Percentiles rank a stretch among this genome's conserved stretches.
Evolutionary conservation across 1,140 invertebrate species (phyloP).

Genomic region (Plectrocnemia conspersa): DNA sequence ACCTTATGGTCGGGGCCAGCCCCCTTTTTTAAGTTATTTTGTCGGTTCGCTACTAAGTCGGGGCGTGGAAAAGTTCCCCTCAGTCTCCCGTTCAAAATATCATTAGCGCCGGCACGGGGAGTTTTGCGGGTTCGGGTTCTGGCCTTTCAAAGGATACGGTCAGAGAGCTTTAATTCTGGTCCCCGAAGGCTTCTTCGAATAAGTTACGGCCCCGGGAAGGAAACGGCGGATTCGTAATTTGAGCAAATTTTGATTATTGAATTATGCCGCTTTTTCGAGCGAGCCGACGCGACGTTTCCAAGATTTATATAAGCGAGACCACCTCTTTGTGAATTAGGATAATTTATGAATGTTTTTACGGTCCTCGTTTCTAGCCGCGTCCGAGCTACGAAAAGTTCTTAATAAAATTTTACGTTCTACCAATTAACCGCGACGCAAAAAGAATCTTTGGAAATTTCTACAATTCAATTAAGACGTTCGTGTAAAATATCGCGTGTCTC

Average conservation of each 20-base stretch:
- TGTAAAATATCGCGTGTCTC: too few relatives aligned
- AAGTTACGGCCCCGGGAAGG: background rate
- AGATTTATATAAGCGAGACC: too few relatives aligned
- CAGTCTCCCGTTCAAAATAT: conserved; percentile 32
- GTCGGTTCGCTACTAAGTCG: conserved; percentile 29
- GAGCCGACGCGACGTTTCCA: too few relatives aligned
- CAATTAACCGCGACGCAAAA: too few relatives aligned
- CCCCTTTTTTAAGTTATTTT: conserved; percentile 33
- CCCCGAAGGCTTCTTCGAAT: conserved; percentile 10
- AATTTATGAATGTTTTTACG: conserved; percentile 15
- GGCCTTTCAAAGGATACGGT: conserved; percentile 15
- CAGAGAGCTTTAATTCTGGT: conserved; percentile 18
- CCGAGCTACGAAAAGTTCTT: too few relatives aligned
- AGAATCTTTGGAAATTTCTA: too few relatives aligned
- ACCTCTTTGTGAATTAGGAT: conserved; percentile 17
- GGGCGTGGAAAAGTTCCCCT: conserved; percentile 21
- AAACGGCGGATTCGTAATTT: conserved; percentile 13
- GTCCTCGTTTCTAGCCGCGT: background rate
- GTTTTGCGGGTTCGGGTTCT: conserved; percentile 19
- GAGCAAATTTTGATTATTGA: conserved; percentile 23
- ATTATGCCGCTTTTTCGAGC: conserved; percentile 11
- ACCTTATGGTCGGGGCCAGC: conserved; percentile 34
- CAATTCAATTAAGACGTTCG: too few relatives aligned
- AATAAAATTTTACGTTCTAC: too few relatives aligned
- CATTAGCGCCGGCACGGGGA: conserved; percentile 29